Percentiles rank a stretch among this genome's conserved stretches.
Conservation (phyloP, 2,888 invertebrate genomes). For the Rugalucina vietnamica region DNA sequence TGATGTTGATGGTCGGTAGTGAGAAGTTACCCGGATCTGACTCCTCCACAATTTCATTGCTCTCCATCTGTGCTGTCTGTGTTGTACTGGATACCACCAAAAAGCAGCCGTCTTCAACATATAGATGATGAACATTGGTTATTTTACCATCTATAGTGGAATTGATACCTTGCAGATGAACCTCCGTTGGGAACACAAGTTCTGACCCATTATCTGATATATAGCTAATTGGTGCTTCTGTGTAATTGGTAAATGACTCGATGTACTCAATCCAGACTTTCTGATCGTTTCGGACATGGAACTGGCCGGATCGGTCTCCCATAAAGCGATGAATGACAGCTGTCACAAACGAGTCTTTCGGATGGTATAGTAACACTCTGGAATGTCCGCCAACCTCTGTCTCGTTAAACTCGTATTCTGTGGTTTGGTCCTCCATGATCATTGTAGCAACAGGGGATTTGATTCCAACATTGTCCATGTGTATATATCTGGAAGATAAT, state of each 20-base stretch:
- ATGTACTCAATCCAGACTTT: conserved; percentile 68
- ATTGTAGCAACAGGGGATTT: conserved; percentile 70
- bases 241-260: conserved; percentile 71
- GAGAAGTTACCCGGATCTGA: conserved; percentile 72
- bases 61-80: conserved; percentile 72
- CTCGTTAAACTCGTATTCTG: conserved; percentile 73
- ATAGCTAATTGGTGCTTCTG: conserved; percentile 76
- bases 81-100: conserved; percentile 68
- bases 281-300: conserved; percentile 71
- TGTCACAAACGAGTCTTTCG: conserved; percentile 47
- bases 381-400: conserved; percentile 69
- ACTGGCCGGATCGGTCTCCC: conserved; percentile 75
- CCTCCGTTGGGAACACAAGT: conserved; percentile 74
- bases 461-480: conserved; percentile 71
- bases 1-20: conserved; percentile 71
- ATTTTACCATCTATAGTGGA: conserved; percentile 69
- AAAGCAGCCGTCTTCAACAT: conserved; percentile 67
- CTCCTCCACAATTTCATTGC: conserved; percentile 58
- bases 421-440: conserved; percentile 69
- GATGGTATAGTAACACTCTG: conserved; percentile 70
- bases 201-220: conserved; percentile 72
- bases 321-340: conserved; percentile 67
- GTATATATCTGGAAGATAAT: conserved; percentile 58
- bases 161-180: conserved; percentile 74
- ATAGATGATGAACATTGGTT: conserved; percentile 74